Conservation (phyloP, 2,888 invertebrate genomes). For the Drosophila melanocephala region DNA sequence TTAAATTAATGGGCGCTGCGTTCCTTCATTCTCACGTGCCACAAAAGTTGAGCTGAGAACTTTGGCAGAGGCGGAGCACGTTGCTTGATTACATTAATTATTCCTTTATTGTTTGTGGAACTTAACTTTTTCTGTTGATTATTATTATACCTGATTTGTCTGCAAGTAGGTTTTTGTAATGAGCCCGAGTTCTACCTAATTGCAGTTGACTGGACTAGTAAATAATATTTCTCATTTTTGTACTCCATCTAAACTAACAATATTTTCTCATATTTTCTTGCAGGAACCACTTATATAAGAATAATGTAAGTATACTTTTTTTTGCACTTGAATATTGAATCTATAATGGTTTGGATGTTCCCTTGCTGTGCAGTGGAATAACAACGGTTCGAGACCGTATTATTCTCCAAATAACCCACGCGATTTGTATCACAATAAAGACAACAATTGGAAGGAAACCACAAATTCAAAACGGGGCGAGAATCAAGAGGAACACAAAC, state of each 20-base stretch:
- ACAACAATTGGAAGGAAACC: constrained; percentile 14
- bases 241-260: not conserved
- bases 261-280: constrained; percentile 24
- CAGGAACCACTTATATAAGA: constrained; percentile 48
- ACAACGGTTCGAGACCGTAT: constrained; percentile 7
- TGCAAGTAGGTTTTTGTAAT: constrained; percentile 36
- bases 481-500: constrained; percentile 7
- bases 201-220: constrained; percentile 21
- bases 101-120: constrained; percentile 75
- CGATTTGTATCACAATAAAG: constrained; percentile 4
- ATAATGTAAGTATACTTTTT: constrained; percentile 64
- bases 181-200: constrained; percentile 17
- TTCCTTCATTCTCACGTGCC: constrained; percentile 68
- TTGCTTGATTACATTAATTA: constrained; percentile 84
- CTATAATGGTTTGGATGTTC: not conserved
- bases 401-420: constrained; percentile 14
- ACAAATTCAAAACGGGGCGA: constrained; percentile 10
- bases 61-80: constrained; percentile 63
- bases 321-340: not conserved
- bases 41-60: constrained; percentile 49
- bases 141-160: constrained; percentile 10
- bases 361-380: constrained; percentile 36
- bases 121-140: constrained; percentile 27
- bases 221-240: constrained; percentile 6
- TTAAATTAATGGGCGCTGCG: constrained; percentile 81